phyloP scores from a whole-genome alignment of 2,888 invertebrate genomes.

The Stenichneumon culpator region DNA sequence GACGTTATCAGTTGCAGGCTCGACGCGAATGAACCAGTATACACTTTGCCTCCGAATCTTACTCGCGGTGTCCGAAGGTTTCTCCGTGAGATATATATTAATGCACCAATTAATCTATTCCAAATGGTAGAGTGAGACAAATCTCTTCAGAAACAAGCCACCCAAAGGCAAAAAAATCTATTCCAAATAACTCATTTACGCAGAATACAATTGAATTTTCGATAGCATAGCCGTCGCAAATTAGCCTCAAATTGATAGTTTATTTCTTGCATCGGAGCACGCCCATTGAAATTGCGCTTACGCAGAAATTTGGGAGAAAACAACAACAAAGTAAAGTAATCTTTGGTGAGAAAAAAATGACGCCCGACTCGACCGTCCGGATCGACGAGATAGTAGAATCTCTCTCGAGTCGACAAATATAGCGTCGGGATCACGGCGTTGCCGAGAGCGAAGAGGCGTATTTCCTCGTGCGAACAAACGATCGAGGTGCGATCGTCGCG shows the following conservation, averaged over 20 bases:
- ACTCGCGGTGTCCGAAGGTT: not conserved
- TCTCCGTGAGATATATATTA: not conserved
- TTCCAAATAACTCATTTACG: not conserved
- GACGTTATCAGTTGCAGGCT: not conserved
- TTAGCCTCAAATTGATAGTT: not conserved
- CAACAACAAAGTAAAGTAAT: not conserved
- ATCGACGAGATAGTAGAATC: not conserved
- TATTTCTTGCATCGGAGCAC: not conserved
- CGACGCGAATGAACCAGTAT: not conserved
- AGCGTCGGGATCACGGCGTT: conserved; percentile 10
- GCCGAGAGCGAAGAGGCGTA: conserved; percentile 12
- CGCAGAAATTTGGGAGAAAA: not conserved
- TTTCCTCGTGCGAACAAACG: conserved; percentile 59
- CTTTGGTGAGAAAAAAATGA: not conserved
- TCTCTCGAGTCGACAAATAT: conserved; percentile 48
- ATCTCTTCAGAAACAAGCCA: not conserved
- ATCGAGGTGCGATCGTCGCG: conserved; percentile 38
- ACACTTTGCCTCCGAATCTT: not conserved
- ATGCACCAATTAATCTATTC: not conserved
- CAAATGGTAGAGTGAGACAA: too few species aligned
- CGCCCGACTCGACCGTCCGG: not conserved
- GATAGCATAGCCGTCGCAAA: not conserved
- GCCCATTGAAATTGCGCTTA: not conserved
- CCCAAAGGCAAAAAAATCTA: not conserved
- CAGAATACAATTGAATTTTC: not conserved